These are phyloP conservation scores for Drosophila lacertosa DNA, from an alignment of 1,140 invertebrate species.

Conservation along the genomic window DNA sequence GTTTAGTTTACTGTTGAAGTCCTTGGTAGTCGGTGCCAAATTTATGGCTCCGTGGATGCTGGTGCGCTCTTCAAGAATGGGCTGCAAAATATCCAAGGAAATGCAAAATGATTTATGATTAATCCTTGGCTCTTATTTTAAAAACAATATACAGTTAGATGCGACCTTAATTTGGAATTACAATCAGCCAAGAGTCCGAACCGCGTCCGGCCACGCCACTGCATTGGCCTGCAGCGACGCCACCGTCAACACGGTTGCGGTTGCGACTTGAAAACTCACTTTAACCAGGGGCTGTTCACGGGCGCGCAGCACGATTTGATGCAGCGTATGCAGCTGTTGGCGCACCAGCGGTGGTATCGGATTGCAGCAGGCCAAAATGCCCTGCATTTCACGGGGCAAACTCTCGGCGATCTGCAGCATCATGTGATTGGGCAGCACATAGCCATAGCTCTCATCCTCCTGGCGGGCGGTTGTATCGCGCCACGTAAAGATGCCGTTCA, in stretches of 20 bases:
- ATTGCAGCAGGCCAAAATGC: constrained; percentile 96
- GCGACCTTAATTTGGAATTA: too few relatives aligned
- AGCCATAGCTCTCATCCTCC: constrained; percentile 96
- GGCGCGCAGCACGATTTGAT: constrained; percentile 91
- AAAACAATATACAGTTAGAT: constrained; percentile 13
- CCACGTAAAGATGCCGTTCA: constrained; percentile 94
- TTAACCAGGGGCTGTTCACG: constrained; percentile 89
- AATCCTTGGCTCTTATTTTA: constrained; percentile 13
- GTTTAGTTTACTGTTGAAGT: constrained; percentile 86
- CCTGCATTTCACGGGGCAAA: constrained; percentile 96
- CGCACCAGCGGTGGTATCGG: constrained; percentile 95
- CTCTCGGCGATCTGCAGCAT: constrained; percentile 94
- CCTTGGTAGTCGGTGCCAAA: constrained; percentile 84
- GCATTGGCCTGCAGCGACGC: neutral
- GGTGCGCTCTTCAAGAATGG: constrained; percentile 82
- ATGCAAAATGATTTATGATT: neutral
- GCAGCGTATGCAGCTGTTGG: constrained; percentile 90
- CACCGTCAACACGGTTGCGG: constrained; percentile 22
- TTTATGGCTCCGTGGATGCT: constrained; percentile 76
- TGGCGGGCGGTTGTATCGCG: constrained; percentile 92
- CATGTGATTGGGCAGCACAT: constrained; percentile 98
- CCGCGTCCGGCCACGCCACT: too few relatives aligned
- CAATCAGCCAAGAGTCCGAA: too few relatives aligned
- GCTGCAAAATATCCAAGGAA: constrained; percentile 66
- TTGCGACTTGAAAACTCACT: constrained; percentile 81